Evolutionary conservation across 2,113 vertebrate genomes (phyloP).

Genomic region (Malurus cyaneus): DNA sequence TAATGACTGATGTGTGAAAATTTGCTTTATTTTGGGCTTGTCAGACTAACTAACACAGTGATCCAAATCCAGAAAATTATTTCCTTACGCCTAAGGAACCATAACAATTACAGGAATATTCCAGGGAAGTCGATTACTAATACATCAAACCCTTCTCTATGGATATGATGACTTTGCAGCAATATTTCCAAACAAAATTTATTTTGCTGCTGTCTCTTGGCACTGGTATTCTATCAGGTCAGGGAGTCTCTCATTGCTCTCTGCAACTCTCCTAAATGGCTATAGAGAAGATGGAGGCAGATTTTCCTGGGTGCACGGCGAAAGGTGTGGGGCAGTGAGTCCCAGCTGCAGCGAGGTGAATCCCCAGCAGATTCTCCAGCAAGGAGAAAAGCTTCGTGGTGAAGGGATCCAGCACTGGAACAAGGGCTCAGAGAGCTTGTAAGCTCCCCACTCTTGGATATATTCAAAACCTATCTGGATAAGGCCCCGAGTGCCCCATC

Average conservation of each 20-base stretch:
- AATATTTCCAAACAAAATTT: constrained; percentile 15
- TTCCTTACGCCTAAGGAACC: neutral
- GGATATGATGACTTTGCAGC: neutral
- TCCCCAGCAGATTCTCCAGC: too few species aligned
- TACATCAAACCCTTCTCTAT: neutral
- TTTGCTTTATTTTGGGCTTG: constrained; percentile 52
- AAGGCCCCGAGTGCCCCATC: neutral
- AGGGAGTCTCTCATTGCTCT: neutral
- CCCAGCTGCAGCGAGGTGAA: neutral
- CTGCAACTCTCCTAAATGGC: neutral
- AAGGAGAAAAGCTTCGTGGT: neutral
- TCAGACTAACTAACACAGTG: constrained; percentile 61
- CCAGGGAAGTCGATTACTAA: neutral
- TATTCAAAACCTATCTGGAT: neutral
- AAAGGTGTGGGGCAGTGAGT: neutral
- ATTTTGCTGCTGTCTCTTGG: neutral
- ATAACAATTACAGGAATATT: constrained; percentile 33
- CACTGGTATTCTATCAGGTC: neutral
- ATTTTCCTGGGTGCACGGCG: neutral
- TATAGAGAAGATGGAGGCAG: neutral
- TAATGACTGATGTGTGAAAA: constrained; percentile 55
- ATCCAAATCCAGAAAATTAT: constrained; percentile 54
- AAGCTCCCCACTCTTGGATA: neutral
- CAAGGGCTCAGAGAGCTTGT: neutral
- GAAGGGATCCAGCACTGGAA: neutral